Evolutionary conservation across 2,888 invertebrate species (phyloP).

Genomic region (Mesorhabditis sp.): DNA sequence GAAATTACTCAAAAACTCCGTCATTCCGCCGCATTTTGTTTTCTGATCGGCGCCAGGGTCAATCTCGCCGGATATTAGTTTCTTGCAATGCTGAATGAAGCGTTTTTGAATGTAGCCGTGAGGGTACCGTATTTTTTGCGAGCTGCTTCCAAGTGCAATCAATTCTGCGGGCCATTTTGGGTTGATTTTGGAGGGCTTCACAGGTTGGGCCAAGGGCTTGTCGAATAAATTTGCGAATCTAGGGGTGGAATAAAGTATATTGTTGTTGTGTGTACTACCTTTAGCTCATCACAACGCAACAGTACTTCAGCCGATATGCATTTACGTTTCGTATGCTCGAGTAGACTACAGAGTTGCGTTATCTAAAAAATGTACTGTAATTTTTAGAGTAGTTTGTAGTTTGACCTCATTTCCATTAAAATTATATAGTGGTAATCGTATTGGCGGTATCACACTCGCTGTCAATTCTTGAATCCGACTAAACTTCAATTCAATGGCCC

Average conservation of each 20-base stretch:
- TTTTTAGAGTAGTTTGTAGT: neutral
- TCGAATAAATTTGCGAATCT: neutral
- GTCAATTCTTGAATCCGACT: neutral
- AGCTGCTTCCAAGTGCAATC: conserved; percentile 3
- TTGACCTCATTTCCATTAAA: neutral
- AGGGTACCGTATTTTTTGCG: neutral
- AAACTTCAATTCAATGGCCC: neutral
- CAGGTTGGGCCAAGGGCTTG: neutral
- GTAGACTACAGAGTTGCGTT: neutral
- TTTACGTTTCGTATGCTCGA: neutral
- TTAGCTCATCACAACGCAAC: neutral
- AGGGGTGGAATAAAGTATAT: neutral
- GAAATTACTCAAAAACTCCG: neutral
- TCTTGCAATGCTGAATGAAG: neutral
- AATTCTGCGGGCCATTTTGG: neutral
- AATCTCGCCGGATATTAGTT: neutral
- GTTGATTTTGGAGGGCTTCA: neutral
- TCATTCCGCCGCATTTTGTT: neutral
- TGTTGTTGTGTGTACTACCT: neutral
- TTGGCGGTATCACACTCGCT: neutral
- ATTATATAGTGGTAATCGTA: neutral
- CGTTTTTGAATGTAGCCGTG: neutral
- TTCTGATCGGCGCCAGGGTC: neutral
- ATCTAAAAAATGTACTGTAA: neutral
- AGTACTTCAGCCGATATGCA: neutral